These are phyloP conservation scores for Panonychus citri DNA, from an alignment of 1,140 invertebrate genomes.

Conservation along the genomic window DNA sequence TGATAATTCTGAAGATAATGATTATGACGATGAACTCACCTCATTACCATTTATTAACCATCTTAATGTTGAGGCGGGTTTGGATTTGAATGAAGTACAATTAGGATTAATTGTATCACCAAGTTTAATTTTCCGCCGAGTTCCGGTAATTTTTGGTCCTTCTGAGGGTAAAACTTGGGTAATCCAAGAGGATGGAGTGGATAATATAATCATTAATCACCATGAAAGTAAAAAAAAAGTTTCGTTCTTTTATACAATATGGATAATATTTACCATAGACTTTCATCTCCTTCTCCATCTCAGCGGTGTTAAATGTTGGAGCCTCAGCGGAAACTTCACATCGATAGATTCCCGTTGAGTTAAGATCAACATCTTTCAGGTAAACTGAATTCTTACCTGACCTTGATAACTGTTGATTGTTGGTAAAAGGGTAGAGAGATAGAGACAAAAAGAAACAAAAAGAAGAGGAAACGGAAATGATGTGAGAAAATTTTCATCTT, in stretches of 20 bases:
- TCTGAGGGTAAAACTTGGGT: conserved; percentile 17
- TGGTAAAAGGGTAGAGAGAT: not conserved
- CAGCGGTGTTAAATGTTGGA: conserved; percentile 42
- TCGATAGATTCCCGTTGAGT: conserved; percentile 17
- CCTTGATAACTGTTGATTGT: conserved; percentile 13
- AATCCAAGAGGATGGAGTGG: not conserved
- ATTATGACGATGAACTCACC: not conserved
- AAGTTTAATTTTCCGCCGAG: conserved; percentile 8
- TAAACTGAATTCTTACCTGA: conserved; percentile 17
- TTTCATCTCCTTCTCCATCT: conserved; percentile 40
- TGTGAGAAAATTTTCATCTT: no score
- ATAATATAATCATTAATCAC: not conserved
- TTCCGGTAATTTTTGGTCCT: conserved; percentile 17
- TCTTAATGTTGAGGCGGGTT: conserved; percentile 14
- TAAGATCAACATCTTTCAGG: conserved; percentile 14
- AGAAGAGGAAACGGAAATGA: no score
- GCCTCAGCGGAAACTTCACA: conserved; percentile 16
- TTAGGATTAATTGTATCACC: conserved; percentile 15
- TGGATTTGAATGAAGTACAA: conserved; percentile 16
- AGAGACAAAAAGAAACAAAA: not conserved
- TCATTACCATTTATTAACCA: conserved; percentile 16
- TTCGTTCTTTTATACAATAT: not conserved
- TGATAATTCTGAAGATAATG: no score
- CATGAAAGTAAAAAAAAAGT: not conserved
- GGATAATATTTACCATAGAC: conserved; percentile 36